Conservation (phyloP, 2,113 vertebrate genomes). For the Hypanus sabinus region DNA sequence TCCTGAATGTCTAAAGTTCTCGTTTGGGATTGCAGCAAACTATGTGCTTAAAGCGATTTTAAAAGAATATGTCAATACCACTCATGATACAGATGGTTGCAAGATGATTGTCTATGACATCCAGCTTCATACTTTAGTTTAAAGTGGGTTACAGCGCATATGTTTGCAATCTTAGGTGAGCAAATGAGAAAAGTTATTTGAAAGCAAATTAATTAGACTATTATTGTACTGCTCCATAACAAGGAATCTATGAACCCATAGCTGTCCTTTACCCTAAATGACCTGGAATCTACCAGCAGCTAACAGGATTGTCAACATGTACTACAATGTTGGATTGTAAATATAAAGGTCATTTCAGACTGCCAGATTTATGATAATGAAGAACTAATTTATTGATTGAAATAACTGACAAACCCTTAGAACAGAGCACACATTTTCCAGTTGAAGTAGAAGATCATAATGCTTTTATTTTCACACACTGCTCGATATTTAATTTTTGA, state of each 20-base stretch:
- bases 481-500: background rate
- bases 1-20: too few relatives aligned
- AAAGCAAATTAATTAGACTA: background rate
- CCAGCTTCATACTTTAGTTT: background rate
- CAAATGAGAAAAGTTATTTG: background rate
- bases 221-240: background rate
- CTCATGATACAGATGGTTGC: background rate
- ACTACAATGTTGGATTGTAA: background rate
- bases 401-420: background rate
- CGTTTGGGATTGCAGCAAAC: too few relatives aligned
- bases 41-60: too few relatives aligned
- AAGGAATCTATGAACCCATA: background rate
- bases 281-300: background rate
- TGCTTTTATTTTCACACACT: background rate
- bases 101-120: background rate
- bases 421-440: background rate
- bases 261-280: background rate
- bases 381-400: background rate
- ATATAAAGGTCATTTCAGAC: background rate
- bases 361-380: too few relatives aligned
- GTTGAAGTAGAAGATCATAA: constrained; percentile 1
- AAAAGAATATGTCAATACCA: too few relatives aligned
- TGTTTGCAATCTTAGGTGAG: background rate
- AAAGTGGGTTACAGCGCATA: background rate
- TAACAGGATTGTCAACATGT: background rate